Evolutionary conservation across 2,888 invertebrate genomes (phyloP), one percentile per base, ranked within the genome.

Genomic region (Aphidoletes aphidimyza): DNA sequence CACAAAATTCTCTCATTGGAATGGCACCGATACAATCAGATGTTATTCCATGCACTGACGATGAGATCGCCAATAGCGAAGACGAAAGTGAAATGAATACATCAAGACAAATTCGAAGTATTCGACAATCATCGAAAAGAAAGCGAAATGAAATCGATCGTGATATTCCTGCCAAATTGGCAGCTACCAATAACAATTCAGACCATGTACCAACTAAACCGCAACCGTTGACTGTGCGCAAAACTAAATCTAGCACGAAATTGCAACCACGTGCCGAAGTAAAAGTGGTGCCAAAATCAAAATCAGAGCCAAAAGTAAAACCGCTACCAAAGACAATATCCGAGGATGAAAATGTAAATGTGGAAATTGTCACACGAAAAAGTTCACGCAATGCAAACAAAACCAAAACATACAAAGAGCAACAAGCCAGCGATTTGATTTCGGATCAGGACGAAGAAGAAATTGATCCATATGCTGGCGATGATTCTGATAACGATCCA

Each of bases 21-120:
- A 54, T 2, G 6, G 30, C 34, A 14, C 34, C 3, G 14, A 69
- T 2, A 5, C 3, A n/a, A 3, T 30, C 9, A 86, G 93, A 94
- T 87, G 93, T 93, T n/a, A n/a, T n/a, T n/a, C n/a, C n/a, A n/a
- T n/a, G n/a, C n/a, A n/a, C n/a, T 87, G 94, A 95, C 87, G 95
- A 95, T 88, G 90, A 93, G 85, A 91, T 94, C 84, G 92, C 89
- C 19, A 93, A 94, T 86, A 94, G 94, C 89, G 94, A 93, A 86
- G 93, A 93, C 54, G 94, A 94, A 87, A 91, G 90, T 83, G 92
- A 86, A 85, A 14, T 69, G 86, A 19, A 86, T 86, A 22, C 85
- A 86, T 47, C 84, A 85, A 19, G 84, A 85, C 36, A 45, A 19
- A 30, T 92, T 85, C 26, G 84, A 85, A 78, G 39, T 19, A 42